Percentiles rank a stretch among this genome's conserved stretches.
These are phyloP conservation scores for Sycophila texana DNA, from an alignment of 2,888 invertebrate species.

Conservation along the genomic window DNA sequence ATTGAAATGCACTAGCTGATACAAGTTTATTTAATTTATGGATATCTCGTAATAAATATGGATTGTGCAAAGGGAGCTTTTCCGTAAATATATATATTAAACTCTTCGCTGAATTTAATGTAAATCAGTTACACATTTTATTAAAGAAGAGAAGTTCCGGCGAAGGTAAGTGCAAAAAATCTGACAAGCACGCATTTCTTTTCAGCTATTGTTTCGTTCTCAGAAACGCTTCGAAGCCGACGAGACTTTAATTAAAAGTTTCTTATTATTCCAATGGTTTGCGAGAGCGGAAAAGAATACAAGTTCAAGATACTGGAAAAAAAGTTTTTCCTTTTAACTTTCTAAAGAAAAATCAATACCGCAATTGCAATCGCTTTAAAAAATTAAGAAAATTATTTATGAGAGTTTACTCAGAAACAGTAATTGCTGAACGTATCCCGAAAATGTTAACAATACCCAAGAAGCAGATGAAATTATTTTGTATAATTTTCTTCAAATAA, in stretches of 20 bases:
- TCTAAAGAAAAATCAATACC: slow-evolving; percentile 21
- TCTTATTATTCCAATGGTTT: slow-evolving; percentile 70
- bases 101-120: too few relatives aligned
- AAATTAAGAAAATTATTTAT: slow-evolving; percentile 28
- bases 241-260: slow-evolving; percentile 72
- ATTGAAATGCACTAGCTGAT: slow-evolving; percentile 50
- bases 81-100: too few relatives aligned
- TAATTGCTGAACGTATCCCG: slow-evolving; percentile 5
- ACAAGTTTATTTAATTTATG: slow-evolving; percentile 49
- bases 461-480: too few relatives aligned
- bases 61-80: too few relatives aligned
- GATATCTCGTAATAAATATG: neutral
- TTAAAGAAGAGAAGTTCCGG: neutral
- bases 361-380: slow-evolving; percentile 17
- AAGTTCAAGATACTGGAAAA: slow-evolving; percentile 47
- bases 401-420: neutral
- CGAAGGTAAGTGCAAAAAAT: slow-evolving; percentile 25
- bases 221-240: slow-evolving; percentile 61
- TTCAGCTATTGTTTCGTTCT: slow-evolving; percentile 63
- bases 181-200: slow-evolving; percentile 60
- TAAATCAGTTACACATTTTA: too few relatives aligned
- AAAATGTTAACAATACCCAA: neutral
- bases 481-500: too few relatives aligned
- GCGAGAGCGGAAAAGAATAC: slow-evolving; percentile 42
- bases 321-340: neutral